phyloP scores from a whole-genome alignment of 2,797 vertebrate genomes.

The Rousettus madagascariensis region DNA sequence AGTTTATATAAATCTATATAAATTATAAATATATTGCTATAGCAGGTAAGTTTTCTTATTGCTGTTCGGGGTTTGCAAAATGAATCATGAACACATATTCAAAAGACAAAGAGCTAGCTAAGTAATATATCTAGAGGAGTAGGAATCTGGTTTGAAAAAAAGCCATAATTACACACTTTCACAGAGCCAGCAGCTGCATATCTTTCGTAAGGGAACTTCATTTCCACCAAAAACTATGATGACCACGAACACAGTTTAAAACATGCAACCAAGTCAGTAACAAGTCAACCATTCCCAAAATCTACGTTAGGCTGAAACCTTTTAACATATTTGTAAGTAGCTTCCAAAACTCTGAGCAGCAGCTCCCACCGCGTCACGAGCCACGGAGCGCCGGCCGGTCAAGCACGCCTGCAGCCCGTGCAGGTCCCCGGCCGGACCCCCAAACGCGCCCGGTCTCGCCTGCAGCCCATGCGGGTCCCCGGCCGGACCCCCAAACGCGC shows the following conservation, averaged over 20 bases:
- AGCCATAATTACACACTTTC: background rate
- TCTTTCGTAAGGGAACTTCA: conserved; percentile 35
- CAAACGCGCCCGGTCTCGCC: too few relatives aligned
- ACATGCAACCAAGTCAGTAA: background rate
- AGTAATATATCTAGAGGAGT: background rate
- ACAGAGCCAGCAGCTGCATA: background rate
- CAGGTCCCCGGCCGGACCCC: too few relatives aligned
- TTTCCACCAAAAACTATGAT: conserved; percentile 33
- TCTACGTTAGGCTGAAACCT: background rate
- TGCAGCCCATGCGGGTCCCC: too few relatives aligned
- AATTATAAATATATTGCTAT: background rate
- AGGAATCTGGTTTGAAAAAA: conserved; percentile 7
- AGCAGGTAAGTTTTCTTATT: background rate
- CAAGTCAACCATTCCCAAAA: conserved; percentile 25
- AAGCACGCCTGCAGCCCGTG: too few relatives aligned
- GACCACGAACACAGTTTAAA: conserved; percentile 9
- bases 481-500: too few relatives aligned
- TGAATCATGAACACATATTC: background rate
- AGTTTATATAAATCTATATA: background rate
- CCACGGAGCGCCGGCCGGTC: too few relatives aligned
- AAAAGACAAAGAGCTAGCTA: conserved; percentile 17
- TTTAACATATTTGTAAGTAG: conserved; percentile 7
- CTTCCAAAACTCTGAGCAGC: background rate
- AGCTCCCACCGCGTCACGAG: background rate
- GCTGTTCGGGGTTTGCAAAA: background rate